Base-by-base conservation (phyloP, 2,113 vertebrate species). In the Ictalurus punctatus region DNA sequence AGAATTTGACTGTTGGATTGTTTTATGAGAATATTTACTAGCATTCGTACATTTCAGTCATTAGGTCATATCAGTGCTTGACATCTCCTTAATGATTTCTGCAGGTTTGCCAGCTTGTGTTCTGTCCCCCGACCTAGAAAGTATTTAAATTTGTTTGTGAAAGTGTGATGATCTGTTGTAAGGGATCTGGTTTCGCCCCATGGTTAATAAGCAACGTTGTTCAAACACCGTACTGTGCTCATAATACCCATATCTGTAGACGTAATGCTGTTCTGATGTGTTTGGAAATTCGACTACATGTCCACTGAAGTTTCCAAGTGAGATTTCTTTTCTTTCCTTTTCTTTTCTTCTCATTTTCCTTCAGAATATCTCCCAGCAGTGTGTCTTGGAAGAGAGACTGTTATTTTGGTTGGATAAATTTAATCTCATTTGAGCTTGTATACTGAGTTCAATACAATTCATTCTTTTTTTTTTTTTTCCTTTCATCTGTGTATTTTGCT, bases 391-490 rank as follows among this genome's bases (percentile, higher is more conserved):
- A 34, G 48, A 82, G 19, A 56, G 52, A n/a, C 37, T 61, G 4
- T 27, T 56, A 54, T 67, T 81, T 67, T 71, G 48, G 63, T 83
- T 80, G 27, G n/a, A 63, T 52, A 34, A 44, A 56, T 69, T 63
- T 86, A 76, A 34, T 27, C 56, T 37, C 71, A n/a, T 56, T 58
- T 40, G 21, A 34, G 23, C 74, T 67, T n/a, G 19, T 81, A 67
- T 78, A 56, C 59, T 13, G 56, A 83, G 81, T 63, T 52, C 76
- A 83, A 63, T 58, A 44, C 34, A 9, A 27, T 83, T 86, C 30
- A 83, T 87, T 87, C 4, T 83, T 79, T 71, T 79, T 86, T 61
- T 83, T 79, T 71, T 79, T 86, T 61, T 19, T 21, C 23, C 17
- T 86, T 84, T 71, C 25, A 78, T 67, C 63, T 74, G 56, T 79